A percentile compares a stretch with the other conserved stretches of the same genome.
Conservation (phyloP, 2,797 vertebrate genomes). For the Xenentodon cancila region DNA sequence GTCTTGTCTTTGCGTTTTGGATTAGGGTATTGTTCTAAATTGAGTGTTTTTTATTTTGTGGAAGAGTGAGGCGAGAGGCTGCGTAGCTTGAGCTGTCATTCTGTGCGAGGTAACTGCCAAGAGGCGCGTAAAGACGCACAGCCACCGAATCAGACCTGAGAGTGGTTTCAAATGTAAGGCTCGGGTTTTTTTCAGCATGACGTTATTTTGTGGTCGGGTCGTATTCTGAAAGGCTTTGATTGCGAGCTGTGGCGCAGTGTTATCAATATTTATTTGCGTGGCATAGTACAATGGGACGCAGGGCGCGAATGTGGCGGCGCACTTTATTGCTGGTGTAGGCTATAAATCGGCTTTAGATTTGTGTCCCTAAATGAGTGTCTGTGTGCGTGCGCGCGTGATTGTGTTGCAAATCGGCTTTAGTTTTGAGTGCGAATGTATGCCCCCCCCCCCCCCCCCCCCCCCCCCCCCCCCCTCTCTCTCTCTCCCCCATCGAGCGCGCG, state of each 20-base stretch:
- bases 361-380: conserved; percentile 24
- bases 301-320: conserved; percentile 41
- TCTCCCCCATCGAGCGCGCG: conserved; percentile 24
- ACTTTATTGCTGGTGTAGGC: conserved; percentile 53
- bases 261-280: conserved; percentile 58
- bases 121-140: conserved; percentile 62
- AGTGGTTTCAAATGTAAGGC: conserved; percentile 8
- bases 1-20: conserved; percentile 43
- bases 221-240: conserved; percentile 4
- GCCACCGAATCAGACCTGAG: conserved; percentile 15
- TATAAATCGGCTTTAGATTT: conserved; percentile 69
- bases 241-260: conserved; percentile 61
- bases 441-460: neutral
- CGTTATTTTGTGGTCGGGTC: neutral
- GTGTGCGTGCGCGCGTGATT: conserved; percentile 27
- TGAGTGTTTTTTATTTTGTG: conserved; percentile 38
- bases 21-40: conserved; percentile 36
- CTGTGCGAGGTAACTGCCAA: conserved; percentile 45
- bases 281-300: conserved; percentile 35
- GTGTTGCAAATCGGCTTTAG: conserved; percentile 59
- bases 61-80: conserved; percentile 65
- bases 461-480: too few species aligned
- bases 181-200: neutral
- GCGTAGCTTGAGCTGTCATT: conserved; percentile 57
- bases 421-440: conserved; percentile 22